Conservation (phyloP, 2,113 vertebrate species). For the Megaceryle torquata region DNA sequence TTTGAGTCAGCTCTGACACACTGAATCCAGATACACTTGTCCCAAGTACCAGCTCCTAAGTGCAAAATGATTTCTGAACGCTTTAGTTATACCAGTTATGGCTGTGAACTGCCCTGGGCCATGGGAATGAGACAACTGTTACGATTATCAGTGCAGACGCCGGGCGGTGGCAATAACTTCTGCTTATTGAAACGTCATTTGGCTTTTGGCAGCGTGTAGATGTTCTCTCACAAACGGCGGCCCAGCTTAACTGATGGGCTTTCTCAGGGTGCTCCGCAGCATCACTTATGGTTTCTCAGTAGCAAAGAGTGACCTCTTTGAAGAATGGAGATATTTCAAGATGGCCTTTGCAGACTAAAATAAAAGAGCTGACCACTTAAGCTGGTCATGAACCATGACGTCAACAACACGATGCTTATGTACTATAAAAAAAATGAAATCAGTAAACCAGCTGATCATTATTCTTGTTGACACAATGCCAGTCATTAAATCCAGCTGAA, state of each 20-base stretch:
- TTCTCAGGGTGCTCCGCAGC: neutral
- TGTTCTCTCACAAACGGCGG: neutral
- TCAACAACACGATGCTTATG: neutral
- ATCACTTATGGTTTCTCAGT: neutral
- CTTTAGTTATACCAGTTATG: neutral
- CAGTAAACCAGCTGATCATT: neutral
- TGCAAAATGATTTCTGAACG: neutral
- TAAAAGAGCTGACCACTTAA: neutral
- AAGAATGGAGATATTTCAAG: neutral
- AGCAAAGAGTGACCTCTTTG: neutral
- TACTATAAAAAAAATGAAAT: neutral
- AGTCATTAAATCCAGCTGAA: neutral
- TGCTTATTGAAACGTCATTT: neutral
- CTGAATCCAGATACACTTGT: neutral
- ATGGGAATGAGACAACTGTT: neutral
- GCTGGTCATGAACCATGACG: neutral
- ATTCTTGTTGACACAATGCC: neutral
- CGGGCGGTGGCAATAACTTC: neutral
- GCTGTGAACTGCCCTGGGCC: slow-evolving; percentile 1
- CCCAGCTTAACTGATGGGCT: neutral
- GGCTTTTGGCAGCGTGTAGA: neutral
- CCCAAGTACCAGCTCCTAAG: neutral
- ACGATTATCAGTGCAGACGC: neutral
- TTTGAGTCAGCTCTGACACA: neutral
- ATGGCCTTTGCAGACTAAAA: neutral